Percentiles rank a stretch among this genome's conserved stretches.
phyloP scores from a whole-genome alignment of 2,113 vertebrate genomes.

The Acrocephalus arundinaceus region DNA sequence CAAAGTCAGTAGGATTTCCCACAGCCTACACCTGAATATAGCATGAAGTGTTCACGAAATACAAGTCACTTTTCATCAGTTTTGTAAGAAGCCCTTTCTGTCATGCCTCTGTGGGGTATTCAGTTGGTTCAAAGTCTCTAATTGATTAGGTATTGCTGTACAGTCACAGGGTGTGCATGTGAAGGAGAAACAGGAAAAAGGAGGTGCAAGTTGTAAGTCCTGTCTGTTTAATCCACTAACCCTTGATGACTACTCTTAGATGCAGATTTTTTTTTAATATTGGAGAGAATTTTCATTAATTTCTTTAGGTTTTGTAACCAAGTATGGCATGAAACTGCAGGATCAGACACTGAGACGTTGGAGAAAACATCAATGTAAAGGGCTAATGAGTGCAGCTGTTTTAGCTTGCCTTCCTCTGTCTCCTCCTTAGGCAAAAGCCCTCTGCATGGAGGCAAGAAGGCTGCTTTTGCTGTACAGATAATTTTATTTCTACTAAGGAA shows the following conservation, averaged over 20 bases:
- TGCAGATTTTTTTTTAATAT: not conserved
- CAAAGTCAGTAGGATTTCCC: not conserved
- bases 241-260: not conserved
- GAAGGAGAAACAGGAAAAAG: not conserved
- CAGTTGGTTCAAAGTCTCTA: not conserved
- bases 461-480: not conserved
- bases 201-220: not conserved
- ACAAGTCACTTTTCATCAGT: not conserved
- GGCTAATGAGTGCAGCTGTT: not conserved
- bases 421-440: not conserved
- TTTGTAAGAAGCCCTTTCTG: not conserved
- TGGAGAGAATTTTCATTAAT: not conserved
- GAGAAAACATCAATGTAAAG: not conserved
- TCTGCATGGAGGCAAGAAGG: not conserved
- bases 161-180: fast-evolving
- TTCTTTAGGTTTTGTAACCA: not conserved
- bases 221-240: not conserved
- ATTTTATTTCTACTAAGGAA: not conserved
- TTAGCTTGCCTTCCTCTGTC: not conserved
- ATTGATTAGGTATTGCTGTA: not conserved
- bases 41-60: not conserved
- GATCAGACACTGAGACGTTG: not conserved
- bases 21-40: not conserved
- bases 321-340: not conserved
- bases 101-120: not conserved